Conservation (phyloP, 1,140 invertebrate genomes). For the Physella acuta region DNA sequence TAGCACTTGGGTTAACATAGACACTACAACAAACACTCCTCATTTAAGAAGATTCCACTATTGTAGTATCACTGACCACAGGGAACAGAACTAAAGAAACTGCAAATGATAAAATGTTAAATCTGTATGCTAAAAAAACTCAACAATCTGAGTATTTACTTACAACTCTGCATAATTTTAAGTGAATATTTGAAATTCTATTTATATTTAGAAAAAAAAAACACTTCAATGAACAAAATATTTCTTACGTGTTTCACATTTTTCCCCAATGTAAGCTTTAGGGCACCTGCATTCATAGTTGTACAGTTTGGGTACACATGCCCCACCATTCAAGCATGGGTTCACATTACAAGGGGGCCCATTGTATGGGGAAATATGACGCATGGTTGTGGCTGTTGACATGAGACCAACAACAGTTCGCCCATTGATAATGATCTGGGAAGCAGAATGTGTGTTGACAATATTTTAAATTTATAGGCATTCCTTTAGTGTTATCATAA, state of each 20-base stretch:
- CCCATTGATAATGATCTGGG: constrained; percentile 21
- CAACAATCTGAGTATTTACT: too few species aligned
- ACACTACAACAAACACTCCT: too few species aligned
- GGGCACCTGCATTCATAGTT: constrained; percentile 74
- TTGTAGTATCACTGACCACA: too few species aligned
- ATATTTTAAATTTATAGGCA: neutral
- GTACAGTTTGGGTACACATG: constrained; percentile 74
- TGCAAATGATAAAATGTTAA: too few species aligned
- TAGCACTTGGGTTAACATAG: too few species aligned
- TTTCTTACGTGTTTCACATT: constrained; percentile 74
- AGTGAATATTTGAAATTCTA: too few species aligned
- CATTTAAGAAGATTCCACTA: too few species aligned
- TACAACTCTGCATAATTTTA: too few species aligned
- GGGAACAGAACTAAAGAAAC: too few species aligned
- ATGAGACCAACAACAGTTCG: constrained; percentile 16
- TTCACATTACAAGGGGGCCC: constrained; percentile 71
- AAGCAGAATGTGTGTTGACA: neutral
- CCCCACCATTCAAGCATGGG: constrained; percentile 75
- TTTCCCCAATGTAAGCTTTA: constrained; percentile 68
- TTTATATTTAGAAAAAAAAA: too few species aligned
- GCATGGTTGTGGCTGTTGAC: constrained; percentile 26
- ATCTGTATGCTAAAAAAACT: too few species aligned
- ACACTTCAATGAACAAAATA: too few species aligned
- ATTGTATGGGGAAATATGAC: constrained; percentile 67
- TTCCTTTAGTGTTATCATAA: neutral